Evolutionary conservation across 2,888 invertebrate genomes (phyloP).

Genomic region (Ennomos fuscantarius): DNA sequence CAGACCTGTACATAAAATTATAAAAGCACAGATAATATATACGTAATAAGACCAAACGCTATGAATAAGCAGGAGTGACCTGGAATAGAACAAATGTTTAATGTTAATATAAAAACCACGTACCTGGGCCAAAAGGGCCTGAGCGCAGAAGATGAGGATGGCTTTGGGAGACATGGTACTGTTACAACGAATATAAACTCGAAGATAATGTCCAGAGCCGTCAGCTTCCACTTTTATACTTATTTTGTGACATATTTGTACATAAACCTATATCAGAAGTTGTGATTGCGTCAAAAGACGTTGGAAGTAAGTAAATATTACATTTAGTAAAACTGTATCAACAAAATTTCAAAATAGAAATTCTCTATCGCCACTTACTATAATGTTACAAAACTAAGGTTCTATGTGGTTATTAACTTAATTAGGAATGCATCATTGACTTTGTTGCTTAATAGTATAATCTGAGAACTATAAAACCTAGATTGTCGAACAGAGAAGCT

Average conservation of each 20-base stretch:
- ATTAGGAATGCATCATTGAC: no score
- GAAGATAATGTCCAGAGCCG: slow-evolving; percentile 19
- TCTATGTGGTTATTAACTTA: no score
- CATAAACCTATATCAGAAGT: not conserved
- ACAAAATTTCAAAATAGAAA: no score
- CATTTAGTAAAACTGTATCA: no score
- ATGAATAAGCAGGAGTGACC: no score
- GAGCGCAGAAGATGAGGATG: slow-evolving; percentile 45
- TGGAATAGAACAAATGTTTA: not conserved
- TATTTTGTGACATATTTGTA: not conserved
- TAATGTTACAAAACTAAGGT: no score
- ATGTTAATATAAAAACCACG: not conserved
- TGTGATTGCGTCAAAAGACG: not conserved
- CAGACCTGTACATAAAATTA: no score
- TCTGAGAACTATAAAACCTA: slow-evolving; percentile 1
- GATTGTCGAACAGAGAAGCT: not conserved
- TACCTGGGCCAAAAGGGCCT: slow-evolving; percentile 48
- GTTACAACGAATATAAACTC: slow-evolving; percentile 20
- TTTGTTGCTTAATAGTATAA: not conserved
- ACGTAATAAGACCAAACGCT: no score
- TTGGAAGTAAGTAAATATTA: not conserved
- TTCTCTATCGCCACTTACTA: no score
- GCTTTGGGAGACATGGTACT: slow-evolving; percentile 45
- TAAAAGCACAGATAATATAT: no score
- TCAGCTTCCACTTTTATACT: slow-evolving; percentile 13